Conservation (phyloP, 1,140 invertebrate species). For the Globodera ellingtonae region DNA sequence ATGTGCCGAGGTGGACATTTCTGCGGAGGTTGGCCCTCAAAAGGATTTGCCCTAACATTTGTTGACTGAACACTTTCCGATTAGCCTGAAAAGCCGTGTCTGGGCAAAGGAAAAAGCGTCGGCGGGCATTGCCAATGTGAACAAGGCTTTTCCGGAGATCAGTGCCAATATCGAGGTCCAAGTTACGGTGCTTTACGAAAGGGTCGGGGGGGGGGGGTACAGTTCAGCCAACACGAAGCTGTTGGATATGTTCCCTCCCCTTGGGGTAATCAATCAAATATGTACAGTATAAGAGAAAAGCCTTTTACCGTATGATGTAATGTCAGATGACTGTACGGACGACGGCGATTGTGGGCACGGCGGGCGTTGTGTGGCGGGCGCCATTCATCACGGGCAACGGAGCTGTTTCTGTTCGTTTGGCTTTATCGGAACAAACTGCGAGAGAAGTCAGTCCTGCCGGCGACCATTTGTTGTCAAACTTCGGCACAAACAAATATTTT, state of each 20-base stretch:
- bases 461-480: conserved; percentile 21
- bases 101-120: conserved; percentile 37
- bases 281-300: too few relatives aligned
- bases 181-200: background rate
- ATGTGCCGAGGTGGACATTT: conserved; percentile 89
- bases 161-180: conserved; percentile 57
- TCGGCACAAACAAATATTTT: background rate
- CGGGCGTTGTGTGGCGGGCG: conserved; percentile 35
- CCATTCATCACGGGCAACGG: conserved; percentile 31
- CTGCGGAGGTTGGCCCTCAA: conserved; percentile 14
- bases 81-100: conserved; percentile 11
- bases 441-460: conserved; percentile 30
- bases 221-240: background rate
- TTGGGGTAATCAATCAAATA: conserved; percentile 38
- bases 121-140: conserved; percentile 52
- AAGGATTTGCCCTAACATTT: background rate
- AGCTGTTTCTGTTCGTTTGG: conserved; percentile 51
- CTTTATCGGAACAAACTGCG: conserved; percentile 48
- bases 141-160: conserved; percentile 47
- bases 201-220: background rate
- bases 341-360: conserved; percentile 50
- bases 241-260: too few relatives aligned
- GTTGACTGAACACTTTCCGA: background rate
- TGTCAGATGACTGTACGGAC: conserved; percentile 40
- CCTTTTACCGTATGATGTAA: too few relatives aligned